Conservation (phyloP, 2,888 invertebrate species). For the Synanthedon vespiformis region DNA sequence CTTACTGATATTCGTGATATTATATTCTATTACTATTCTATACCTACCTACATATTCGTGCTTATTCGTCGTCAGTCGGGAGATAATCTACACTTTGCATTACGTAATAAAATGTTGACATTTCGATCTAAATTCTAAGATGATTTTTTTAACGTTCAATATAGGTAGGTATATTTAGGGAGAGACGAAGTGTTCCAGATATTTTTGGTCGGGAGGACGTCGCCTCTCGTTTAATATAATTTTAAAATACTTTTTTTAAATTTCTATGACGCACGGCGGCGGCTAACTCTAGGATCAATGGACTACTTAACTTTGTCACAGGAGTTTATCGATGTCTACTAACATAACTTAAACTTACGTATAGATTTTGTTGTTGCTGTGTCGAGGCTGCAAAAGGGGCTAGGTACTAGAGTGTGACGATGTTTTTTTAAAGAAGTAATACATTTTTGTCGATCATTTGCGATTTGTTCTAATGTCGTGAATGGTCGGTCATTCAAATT, state of each 20-base stretch:
- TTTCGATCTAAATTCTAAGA: conserved; percentile 32
- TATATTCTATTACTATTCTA: too few relatives aligned
- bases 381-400: conserved; percentile 53
- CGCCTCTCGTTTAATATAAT: conserved; percentile 35
- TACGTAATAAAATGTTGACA: conserved; percentile 8
- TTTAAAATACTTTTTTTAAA: conserved; percentile 26
- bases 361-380: conserved; percentile 47
- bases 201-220: conserved; percentile 44
- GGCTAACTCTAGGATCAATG: conserved; percentile 29
- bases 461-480: conserved; percentile 15
- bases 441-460: conserved; percentile 30
- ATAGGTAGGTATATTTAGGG: conserved; percentile 1
- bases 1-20: too few relatives aligned
- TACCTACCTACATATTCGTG: too few relatives aligned
- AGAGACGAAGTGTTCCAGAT: conserved; percentile 28
- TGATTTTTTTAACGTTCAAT: conserved; percentile 6
- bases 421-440: conserved; percentile 25
- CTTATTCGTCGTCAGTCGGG: too few relatives aligned
- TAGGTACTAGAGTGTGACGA: conserved; percentile 57
- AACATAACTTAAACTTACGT: conserved; percentile 44
- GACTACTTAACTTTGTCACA: conserved; percentile 37
- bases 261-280: conserved; percentile 57
- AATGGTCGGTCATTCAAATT: conserved; percentile 22
- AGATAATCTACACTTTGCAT: too few relatives aligned
- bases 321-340: conserved; percentile 65